A percentile compares a stretch with the other conserved stretches of the same genome.
Conservation (phyloP, 2,113 vertebrate species). For the Clupea harengus region DNA sequence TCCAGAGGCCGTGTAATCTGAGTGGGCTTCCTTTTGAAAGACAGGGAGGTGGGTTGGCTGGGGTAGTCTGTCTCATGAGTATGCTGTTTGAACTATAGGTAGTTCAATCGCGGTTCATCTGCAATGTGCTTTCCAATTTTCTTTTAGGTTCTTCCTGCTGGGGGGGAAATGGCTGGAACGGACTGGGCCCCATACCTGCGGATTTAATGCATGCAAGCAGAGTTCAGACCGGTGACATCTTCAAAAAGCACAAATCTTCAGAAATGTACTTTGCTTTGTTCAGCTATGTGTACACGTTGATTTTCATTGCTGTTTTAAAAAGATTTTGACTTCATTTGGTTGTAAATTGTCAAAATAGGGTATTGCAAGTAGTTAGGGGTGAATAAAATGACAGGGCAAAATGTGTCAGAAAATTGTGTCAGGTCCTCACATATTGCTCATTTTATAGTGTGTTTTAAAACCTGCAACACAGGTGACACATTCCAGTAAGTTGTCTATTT, state of each 20-base stretch:
- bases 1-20: conserved; percentile 55
- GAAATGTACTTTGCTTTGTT: background rate
- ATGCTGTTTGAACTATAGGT: conserved; percentile 38
- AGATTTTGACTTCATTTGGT: background rate
- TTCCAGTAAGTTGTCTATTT: background rate
- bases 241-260: background rate
- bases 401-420: too few relatives aligned
- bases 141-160: background rate
- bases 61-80: background rate
- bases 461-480: background rate
- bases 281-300: too few relatives aligned
- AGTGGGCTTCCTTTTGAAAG: conserved; percentile 35
- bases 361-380: background rate
- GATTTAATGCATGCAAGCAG: background rate
- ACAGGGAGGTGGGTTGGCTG: background rate
- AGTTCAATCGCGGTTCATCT: conserved; percentile 39
- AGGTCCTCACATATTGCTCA: too few relatives aligned
- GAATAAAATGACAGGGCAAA: background rate
- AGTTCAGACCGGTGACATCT: background rate
- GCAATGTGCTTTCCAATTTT: conserved; percentile 14
- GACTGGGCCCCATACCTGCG: background rate
- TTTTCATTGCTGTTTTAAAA: background rate
- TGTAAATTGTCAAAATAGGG: background rate
- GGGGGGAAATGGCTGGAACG: background rate
- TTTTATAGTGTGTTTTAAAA: background rate